Conservation (phyloP, 2,113 vertebrate species). For the Varanus komodoensis region DNA sequence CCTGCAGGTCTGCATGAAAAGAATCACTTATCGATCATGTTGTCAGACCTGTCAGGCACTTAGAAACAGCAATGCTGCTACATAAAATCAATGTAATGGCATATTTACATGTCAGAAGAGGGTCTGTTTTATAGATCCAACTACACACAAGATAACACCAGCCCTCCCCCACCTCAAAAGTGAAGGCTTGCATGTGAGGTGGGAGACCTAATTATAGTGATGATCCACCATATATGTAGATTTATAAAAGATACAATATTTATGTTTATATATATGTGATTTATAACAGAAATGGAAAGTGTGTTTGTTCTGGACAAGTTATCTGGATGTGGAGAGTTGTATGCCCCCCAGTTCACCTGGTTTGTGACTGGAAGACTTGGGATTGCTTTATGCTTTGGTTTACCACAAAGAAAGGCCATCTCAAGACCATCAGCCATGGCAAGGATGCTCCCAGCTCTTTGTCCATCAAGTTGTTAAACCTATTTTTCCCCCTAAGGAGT, state of each 20-base stretch:
- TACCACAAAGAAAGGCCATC: too few relatives aligned
- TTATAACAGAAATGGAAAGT: neutral
- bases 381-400: neutral
- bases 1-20: constrained; percentile 59
- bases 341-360: neutral
- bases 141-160: neutral
- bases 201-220: neutral
- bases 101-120: constrained; percentile 54
- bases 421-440: too few relatives aligned
- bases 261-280: neutral
- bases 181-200: neutral
- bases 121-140: constrained; percentile 59
- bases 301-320: neutral
- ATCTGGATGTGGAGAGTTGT: neutral
- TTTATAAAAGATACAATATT: too few relatives aligned
- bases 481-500: too few relatives aligned
- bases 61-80: constrained; percentile 56
- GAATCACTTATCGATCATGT: constrained; percentile 67
- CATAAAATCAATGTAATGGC: constrained; percentile 71
- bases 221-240: neutral
- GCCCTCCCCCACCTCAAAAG: too few relatives aligned
- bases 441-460: too few relatives aligned
- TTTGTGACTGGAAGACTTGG: neutral
- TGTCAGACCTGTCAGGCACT: constrained; percentile 60
- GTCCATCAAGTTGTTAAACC: too few relatives aligned